phyloP scores from a whole-genome alignment of 2,113 vertebrate species.

The Symphodus melops region DNA sequence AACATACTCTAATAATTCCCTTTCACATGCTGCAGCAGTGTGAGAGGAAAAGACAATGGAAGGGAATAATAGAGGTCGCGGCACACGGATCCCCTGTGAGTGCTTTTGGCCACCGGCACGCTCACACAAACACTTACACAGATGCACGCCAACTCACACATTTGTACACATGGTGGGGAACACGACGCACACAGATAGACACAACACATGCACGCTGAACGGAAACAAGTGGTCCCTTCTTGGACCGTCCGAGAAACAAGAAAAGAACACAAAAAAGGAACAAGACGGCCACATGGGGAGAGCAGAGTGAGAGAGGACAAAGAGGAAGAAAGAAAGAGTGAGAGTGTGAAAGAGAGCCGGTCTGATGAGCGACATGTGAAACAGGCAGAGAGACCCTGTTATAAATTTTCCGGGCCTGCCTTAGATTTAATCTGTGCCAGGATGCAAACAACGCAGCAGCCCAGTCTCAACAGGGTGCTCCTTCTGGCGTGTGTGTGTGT shows the following conservation, averaged over 20 bases:
- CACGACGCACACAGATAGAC: conserved; percentile 15
- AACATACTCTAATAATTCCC: conserved; percentile 64
- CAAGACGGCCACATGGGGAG: conserved; percentile 17
- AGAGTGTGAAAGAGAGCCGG: conserved; percentile 45
- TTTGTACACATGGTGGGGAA: conserved; percentile 25
- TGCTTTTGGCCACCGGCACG: conserved; percentile 56
- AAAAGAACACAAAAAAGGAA: conserved; percentile 33
- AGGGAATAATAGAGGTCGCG: conserved; percentile 67
- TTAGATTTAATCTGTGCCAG: conserved; percentile 75
- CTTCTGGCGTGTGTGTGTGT: conserved; percentile 34
- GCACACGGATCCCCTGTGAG: conserved; percentile 47
- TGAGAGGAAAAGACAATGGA: conserved; percentile 64
- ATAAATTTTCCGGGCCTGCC: conserved; percentile 55
- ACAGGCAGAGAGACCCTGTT: conserved; percentile 39
- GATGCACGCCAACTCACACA: not conserved
- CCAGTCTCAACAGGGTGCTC: conserved; percentile 57
- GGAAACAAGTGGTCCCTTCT: conserved; percentile 47
- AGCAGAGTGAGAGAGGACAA: conserved; percentile 9
- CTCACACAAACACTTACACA: conserved; percentile 31
- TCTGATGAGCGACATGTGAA: conserved; percentile 50
- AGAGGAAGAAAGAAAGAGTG: conserved; percentile 25
- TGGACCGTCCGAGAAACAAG: conserved; percentile 40
- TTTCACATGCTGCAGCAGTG: conserved; percentile 50
- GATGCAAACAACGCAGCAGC: conserved; percentile 70
- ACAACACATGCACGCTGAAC: conserved; percentile 22